Conservation (phyloP, 2,888 invertebrate species). For the Archips xylosteana region DNA sequence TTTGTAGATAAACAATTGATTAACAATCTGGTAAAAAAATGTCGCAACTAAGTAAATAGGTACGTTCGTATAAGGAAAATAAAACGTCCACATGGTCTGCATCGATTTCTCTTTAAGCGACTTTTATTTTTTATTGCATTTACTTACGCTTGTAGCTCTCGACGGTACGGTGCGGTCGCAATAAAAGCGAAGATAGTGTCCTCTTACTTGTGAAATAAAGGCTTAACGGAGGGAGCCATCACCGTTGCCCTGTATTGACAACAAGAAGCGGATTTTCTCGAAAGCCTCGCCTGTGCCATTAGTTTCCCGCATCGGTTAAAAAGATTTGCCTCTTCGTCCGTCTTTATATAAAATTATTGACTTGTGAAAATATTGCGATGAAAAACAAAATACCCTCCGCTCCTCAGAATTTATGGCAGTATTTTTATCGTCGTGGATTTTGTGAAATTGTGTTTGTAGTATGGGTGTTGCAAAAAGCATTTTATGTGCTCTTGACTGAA, state of each 20-base stretch:
- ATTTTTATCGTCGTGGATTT: conserved; percentile 30
- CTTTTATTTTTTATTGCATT: conserved; percentile 66
- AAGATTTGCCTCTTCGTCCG: conserved; percentile 81
- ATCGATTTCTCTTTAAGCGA: conserved; percentile 58
- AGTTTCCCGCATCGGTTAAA: conserved; percentile 85
- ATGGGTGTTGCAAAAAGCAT: not conserved
- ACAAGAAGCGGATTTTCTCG: conserved; percentile 83
- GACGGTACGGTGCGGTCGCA: conserved; percentile 60
- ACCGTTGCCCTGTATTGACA: conserved; percentile 83
- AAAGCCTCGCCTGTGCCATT: conserved; percentile 85
- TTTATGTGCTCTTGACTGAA: not conserved
- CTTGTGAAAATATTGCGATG: conserved; percentile 72
- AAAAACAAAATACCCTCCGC: conserved; percentile 58
- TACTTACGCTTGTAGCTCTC: conserved; percentile 64
- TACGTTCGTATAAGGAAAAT: not conserved
- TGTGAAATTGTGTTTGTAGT: conserved; percentile 1
- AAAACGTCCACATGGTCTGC: conserved; percentile 46
- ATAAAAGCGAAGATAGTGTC: conserved; percentile 81
- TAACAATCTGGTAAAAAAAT: not conserved
- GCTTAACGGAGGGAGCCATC: conserved; percentile 82
- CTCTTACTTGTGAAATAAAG: conserved; percentile 79
- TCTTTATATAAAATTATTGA: conserved; percentile 80
- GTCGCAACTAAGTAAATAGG: not conserved
- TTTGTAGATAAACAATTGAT: not conserved
- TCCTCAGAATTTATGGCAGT: conserved; percentile 37